Conservation (phyloP, 1,140 invertebrate species). For the Conus ventricosus region DNA sequence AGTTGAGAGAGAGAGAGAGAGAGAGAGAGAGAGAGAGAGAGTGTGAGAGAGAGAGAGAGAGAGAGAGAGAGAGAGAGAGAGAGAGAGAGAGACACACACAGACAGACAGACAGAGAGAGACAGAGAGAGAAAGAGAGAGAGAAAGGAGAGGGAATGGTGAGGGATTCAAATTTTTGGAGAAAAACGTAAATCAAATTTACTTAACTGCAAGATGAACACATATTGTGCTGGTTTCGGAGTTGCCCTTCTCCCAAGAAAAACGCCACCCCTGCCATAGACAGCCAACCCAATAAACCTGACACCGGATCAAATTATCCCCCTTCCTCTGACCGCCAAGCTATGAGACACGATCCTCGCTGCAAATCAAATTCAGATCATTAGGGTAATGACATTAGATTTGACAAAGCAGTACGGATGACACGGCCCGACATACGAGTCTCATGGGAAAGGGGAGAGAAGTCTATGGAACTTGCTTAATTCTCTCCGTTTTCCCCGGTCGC, state of each 20-base stretch:
- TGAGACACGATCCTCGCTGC: not conserved
- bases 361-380: conserved; percentile 37
- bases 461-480: not conserved
- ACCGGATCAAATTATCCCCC: conserved; percentile 12
- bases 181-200: conserved; percentile 29
- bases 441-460: not conserved
- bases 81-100: no score
- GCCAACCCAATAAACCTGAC: conserved; percentile 24
- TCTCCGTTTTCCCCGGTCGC: not conserved
- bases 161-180: conserved; percentile 24
- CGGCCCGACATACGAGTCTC: not conserved
- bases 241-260: not conserved
- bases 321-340: conserved; percentile 4
- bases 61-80: no score
- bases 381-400: conserved; percentile 34
- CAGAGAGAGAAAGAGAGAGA: no score
- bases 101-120: no score
- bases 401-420: conserved; percentile 27
- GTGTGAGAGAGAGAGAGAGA: no score
- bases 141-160: no score
- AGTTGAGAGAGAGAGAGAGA: no score
- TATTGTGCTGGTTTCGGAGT: conserved; percentile 27
- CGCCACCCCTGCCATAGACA: not conserved
- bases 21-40: no score
- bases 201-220: not conserved